Percentiles rank a stretch among this genome's conserved stretches.
Conservation (phyloP, 2,888 invertebrate species). For the Hydropsyche betteni region DNA sequence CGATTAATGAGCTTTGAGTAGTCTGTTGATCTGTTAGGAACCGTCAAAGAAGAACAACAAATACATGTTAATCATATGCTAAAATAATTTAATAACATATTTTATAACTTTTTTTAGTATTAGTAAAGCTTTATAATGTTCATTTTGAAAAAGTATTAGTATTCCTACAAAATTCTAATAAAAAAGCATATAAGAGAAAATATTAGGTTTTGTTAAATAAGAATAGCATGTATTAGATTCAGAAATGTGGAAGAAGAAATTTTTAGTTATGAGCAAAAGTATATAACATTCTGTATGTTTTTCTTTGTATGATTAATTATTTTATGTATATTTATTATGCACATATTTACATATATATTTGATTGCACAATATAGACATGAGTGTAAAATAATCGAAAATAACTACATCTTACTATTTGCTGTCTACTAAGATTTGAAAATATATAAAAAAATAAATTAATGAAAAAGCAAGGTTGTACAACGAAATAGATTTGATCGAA, state of each 20-base stretch:
- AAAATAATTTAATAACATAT: conserved; percentile 32
- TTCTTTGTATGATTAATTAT: conserved; percentile 4
- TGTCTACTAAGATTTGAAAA: neutral
- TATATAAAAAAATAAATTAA: conserved; percentile 16
- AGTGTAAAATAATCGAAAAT: neutral
- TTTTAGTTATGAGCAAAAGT: neutral
- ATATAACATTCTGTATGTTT: conserved; percentile 1
- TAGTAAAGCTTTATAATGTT: neutral
- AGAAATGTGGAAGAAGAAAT: no score
- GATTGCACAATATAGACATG: neutral
- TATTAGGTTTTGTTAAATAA: no score
- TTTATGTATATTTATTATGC: neutral
- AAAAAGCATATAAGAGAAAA: no score
- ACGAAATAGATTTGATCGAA: conserved; percentile 34
- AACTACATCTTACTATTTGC: no score
- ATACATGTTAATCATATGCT: conserved; percentile 44
- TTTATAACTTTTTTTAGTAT: conserved; percentile 35
- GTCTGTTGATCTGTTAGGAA: conserved; percentile 52
- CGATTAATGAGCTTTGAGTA: conserved; percentile 58
- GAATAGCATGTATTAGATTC: no score
- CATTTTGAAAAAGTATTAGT: no score
- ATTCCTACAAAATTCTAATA: no score
- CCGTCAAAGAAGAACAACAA: conserved; percentile 51
- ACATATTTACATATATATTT: conserved; percentile 16
- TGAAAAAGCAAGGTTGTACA: conserved; percentile 41